Evolutionary conservation across 2,888 invertebrate species (phyloP).

Genomic region (Boloria euphrosyne): DNA sequence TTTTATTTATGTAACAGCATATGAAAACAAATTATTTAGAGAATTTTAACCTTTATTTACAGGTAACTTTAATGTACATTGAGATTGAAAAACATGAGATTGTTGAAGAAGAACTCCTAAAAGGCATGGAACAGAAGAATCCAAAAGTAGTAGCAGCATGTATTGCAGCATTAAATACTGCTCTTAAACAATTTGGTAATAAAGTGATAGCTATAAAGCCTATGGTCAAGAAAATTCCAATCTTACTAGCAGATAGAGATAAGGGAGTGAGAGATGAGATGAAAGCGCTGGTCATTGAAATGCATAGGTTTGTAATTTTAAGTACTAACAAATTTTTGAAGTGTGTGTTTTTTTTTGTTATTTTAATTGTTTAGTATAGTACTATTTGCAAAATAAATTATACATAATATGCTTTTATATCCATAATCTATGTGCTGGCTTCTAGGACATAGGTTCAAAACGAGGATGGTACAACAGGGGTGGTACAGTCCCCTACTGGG

Average conservation of each 20-base stretch:
- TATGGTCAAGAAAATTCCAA: slow-evolving; percentile 92
- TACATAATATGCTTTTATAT: not conserved
- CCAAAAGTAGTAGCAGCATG: slow-evolving; percentile 96
- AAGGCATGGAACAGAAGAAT: slow-evolving; percentile 97
- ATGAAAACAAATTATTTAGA: not conserved
- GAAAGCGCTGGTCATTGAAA: slow-evolving; percentile 94
- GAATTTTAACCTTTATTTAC: slow-evolving; percentile 61
- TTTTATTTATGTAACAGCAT: too few relatives aligned
- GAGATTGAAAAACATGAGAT: slow-evolving; percentile 97
- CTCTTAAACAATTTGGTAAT: slow-evolving; percentile 94
- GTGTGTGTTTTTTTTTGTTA: too few relatives aligned
- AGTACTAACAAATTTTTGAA: too few relatives aligned
- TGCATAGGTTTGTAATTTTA: slow-evolving; percentile 84
- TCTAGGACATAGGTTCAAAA: too few relatives aligned
- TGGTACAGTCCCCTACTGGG: too few relatives aligned
- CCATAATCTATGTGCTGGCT: too few relatives aligned
- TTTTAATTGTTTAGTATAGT: not conserved
- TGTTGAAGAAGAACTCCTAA: slow-evolving; percentile 94
- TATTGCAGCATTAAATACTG: slow-evolving; percentile 87
- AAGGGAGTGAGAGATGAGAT: slow-evolving; percentile 96
- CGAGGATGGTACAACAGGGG: too few relatives aligned
- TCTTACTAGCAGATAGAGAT: slow-evolving; percentile 94
- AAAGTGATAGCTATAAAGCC: slow-evolving; percentile 95
- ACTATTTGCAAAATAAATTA: not conserved
- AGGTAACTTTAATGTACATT: slow-evolving; percentile 95